Evolutionary conservation across 2,797 vertebrate genomes (phyloP).

Genomic region (Dermochelys coriacea): DNA sequence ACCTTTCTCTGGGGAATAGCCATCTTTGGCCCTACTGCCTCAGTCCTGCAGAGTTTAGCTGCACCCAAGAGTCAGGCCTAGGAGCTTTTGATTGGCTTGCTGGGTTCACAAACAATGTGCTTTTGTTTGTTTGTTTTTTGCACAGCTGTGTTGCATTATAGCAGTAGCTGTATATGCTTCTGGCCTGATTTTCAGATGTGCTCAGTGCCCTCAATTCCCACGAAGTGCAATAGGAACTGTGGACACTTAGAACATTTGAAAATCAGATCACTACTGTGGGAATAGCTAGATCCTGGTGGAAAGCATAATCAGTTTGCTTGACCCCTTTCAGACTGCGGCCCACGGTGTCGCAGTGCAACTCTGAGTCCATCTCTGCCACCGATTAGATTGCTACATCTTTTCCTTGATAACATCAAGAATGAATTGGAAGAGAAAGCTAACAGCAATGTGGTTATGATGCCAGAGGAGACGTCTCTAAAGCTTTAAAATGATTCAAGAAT

Average conservation of each 20-base stretch:
- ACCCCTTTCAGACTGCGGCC: no score
- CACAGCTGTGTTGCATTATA: neutral
- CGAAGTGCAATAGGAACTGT: neutral
- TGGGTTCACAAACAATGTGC: neutral
- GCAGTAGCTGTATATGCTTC: neutral
- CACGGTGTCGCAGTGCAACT: no score
- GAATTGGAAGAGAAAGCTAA: neutral
- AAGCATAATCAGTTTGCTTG: neutral
- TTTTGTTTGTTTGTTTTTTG: neutral
- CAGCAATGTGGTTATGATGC: neutral
- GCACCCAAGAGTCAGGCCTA: neutral
- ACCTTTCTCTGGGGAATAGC: neutral
- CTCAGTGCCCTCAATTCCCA: neutral
- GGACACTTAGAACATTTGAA: neutral
- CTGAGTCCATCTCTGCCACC: neutral
- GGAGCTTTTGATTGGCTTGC: neutral
- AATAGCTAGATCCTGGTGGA: neutral
- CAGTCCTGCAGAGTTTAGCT: neutral
- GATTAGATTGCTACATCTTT: neutral
- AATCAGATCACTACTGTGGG: neutral
- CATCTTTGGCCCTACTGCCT: neutral
- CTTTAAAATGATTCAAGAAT: neutral
- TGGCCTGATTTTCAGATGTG: neutral
- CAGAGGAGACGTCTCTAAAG: neutral
- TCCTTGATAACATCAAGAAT: neutral